Evolutionary conservation across 92 coral and sea anemone genomes (phyloP), one percentile per base, ranked within the genome.

Genomic region (Epizoanthus scotinus): DNA sequence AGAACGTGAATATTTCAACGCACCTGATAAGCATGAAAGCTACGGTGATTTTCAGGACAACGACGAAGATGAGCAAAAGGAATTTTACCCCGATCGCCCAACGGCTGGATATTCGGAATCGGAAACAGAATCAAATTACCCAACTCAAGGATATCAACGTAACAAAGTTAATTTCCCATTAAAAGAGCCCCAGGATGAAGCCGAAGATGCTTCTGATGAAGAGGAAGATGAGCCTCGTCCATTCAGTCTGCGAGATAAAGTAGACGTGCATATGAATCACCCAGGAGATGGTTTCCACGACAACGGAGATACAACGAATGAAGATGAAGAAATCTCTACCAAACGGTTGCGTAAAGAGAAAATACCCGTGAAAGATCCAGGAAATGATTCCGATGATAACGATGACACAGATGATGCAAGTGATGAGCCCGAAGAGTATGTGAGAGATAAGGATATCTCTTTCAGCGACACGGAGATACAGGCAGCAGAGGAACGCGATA

Each of bases 21-120:
- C 83, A 47, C 63, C 67, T 17, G 66, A 53, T 53, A 84, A 73
- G 56, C 69, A 84, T 28, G 97, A 93, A 63, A 86, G 83, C 63
- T 93, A 93, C 65, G 97, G 97, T 2, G 97, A 93, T 70, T 93
- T 90, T 62, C 92, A 93, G 77, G 97, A 93, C 72, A 93, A 71
- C 28, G 97, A 93, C 70, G 97, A 93, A 60, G 94, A 87, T 26
- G 89, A 83, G 58, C 87, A 84, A 14, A 71, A 52, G 25, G 70
- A 47, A 52, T 84, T 81, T 17, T 75, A 58, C 44, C 25, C 21
- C 21, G 22, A 59, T 49, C 57, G 22, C 42, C 81, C 68, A n/a
- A 40, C 54, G 18, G 81, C 44, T 26, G 40, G 81, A 6, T 75
- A 29, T 12, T 24, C 68, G 6, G 83, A 63, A 27, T 42, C 71